Conservation (phyloP, 2,888 invertebrate species). For the Drosophila ustulata region DNA sequence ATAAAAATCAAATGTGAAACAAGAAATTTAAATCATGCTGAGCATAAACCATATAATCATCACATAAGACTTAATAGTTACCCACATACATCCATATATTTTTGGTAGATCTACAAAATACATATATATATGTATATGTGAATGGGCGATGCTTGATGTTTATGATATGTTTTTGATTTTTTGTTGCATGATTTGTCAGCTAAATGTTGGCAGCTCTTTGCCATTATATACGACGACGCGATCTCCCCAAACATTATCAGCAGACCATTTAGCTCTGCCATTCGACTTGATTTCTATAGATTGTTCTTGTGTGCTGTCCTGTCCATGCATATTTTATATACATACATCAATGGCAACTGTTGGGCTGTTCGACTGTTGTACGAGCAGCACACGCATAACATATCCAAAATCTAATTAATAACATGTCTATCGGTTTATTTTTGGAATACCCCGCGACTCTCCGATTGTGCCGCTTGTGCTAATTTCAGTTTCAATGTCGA, state of each 20-base stretch:
- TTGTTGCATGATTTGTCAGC: slow-evolving; percentile 42
- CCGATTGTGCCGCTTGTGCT: slow-evolving; percentile 45
- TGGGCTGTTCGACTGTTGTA: slow-evolving; percentile 4
- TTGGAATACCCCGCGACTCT: slow-evolving; percentile 34
- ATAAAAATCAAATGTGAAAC: slow-evolving; percentile 48
- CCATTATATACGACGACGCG: slow-evolving; percentile 17
- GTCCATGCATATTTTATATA: slow-evolving; percentile 15
- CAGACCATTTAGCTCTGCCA: slow-evolving; percentile 34
- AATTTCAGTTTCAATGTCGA: slow-evolving; percentile 71
- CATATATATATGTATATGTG: slow-evolving; percentile 31
- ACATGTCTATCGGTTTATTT: slow-evolving; percentile 63
- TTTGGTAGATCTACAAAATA: neutral
- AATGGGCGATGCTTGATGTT: slow-evolving; percentile 8
- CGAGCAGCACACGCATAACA: slow-evolving; percentile 42
- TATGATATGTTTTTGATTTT: slow-evolving; percentile 25
- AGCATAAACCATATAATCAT: slow-evolving; percentile 46
- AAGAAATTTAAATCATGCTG: slow-evolving; percentile 50
- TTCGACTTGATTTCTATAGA: slow-evolving; percentile 16
- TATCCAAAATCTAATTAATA: slow-evolving; percentile 78
- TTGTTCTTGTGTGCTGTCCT: neutral
- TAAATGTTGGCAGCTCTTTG: slow-evolving; percentile 30
- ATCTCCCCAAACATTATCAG: slow-evolving; percentile 31
- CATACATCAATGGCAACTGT: slow-evolving; percentile 27
- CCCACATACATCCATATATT: neutral
- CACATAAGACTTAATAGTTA: slow-evolving; percentile 1